Evolutionary conservation across 2,113 vertebrate species (phyloP).

Genomic region (Gymnobelideus leadbeateri): DNA sequence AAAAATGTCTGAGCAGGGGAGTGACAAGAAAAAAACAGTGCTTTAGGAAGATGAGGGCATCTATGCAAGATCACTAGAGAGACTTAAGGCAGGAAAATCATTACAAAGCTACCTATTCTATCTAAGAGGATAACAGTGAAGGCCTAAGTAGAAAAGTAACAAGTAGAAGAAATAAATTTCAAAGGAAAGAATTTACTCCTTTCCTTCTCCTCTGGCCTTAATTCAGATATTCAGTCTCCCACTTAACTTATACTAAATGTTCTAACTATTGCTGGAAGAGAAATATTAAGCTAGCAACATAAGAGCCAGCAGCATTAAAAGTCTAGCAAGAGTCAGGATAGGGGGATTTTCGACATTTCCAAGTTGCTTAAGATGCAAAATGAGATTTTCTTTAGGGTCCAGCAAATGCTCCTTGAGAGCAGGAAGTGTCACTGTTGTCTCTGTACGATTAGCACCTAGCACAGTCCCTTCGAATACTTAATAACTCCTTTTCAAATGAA

Average conservation of each 20-base stretch:
- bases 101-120: not conserved
- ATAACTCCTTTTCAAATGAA: not conserved
- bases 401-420: not conserved
- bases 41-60: not conserved
- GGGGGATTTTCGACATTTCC: not conserved
- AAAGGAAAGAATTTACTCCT: not conserved
- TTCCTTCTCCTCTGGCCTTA: not conserved
- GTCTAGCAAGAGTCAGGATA: not conserved
- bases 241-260: not conserved
- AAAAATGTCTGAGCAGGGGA: not conserved
- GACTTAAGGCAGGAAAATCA: not conserved
- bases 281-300: not conserved
- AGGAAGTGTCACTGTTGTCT: not conserved
- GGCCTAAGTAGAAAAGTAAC: not conserved
- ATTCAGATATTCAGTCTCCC: not conserved
- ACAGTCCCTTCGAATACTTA: not conserved
- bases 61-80: not conserved
- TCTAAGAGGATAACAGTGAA: not conserved
- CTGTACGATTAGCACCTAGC: not conserved
- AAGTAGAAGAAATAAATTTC: not conserved
- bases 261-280: not conserved
- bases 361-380: not conserved
- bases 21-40: not conserved
- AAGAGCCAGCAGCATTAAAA: not conserved
- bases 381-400: not conserved